Evolutionary conservation across 2,113 vertebrate genomes (phyloP).

Genomic region (Crotalus horridus): DNA sequence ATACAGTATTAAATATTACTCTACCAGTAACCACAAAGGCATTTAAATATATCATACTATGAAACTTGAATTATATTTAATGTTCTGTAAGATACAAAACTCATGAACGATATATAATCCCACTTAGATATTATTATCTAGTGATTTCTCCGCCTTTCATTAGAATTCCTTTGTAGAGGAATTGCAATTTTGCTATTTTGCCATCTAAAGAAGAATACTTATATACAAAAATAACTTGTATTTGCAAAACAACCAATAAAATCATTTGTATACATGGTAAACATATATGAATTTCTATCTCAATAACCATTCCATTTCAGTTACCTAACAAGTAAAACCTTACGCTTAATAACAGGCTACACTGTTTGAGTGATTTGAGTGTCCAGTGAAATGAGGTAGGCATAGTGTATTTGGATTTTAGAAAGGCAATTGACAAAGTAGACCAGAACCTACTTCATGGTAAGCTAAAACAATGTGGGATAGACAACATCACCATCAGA

Average conservation of each 20-base stretch:
- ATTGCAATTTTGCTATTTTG: neutral
- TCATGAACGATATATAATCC: neutral
- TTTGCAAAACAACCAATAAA: neutral
- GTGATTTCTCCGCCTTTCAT: neutral
- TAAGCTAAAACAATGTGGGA: neutral
- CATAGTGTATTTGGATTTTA: neutral
- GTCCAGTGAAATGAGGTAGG: neutral
- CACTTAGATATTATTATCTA: neutral
- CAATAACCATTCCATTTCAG: neutral
- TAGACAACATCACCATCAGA: neutral
- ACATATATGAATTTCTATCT: neutral
- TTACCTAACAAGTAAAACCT: neutral
- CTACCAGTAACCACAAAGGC: constrained; percentile 18
- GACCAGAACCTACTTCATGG: neutral
- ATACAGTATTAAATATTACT: neutral
- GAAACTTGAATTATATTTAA: constrained; percentile 2
- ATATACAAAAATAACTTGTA: neutral
- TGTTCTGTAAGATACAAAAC: neutral
- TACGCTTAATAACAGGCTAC: neutral
- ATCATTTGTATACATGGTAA: neutral
- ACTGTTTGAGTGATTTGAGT: neutral
- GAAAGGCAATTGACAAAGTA: neutral
- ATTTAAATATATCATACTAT: constrained; percentile 34
- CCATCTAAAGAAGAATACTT: neutral
- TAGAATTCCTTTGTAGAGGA: neutral